Percentiles rank a stretch among this genome's conserved stretches.
These are phyloP conservation scores for Halocaridina rubra DNA, from an alignment of 2,888 invertebrate species.

Conservation along the genomic window DNA sequence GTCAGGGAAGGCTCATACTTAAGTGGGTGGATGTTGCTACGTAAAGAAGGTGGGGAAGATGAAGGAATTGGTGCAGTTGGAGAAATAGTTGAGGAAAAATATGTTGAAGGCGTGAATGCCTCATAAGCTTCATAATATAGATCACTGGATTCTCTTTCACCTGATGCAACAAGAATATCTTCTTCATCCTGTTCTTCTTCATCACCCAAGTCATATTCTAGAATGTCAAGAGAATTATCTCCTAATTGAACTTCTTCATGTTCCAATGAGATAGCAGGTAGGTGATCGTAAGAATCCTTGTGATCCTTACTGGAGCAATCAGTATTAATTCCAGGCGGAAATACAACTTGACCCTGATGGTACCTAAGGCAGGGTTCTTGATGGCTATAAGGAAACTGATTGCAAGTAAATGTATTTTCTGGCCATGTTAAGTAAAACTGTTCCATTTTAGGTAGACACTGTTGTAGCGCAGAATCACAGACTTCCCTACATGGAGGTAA, in stretches of 20 bases:
- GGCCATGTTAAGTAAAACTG: conserved; percentile 53
- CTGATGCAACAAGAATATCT: background rate
- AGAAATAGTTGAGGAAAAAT: background rate
- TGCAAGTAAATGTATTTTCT: conserved; percentile 45
- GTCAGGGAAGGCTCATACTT: background rate
- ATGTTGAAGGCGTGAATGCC: background rate
- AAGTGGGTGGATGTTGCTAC: background rate
- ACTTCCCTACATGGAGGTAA: conserved; percentile 61
- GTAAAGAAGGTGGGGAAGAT: background rate
- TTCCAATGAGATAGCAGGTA: background rate
- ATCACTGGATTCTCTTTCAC: background rate
- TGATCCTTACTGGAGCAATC: conserved; percentile 34
- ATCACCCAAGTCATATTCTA: background rate
- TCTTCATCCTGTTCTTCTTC: conserved; percentile 15
- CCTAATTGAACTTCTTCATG: background rate
- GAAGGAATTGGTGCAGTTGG: background rate
- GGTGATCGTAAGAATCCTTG: background rate
- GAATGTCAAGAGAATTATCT: background rate
- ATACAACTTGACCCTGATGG: conserved; percentile 50
- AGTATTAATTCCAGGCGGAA: conserved; percentile 33
- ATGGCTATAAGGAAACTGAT: conserved; percentile 39
- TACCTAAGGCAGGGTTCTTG: conserved; percentile 53
- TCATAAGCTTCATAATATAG: background rate
- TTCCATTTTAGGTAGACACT: conserved; percentile 40
- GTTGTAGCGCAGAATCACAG: conserved; percentile 44